phyloP scores from a whole-genome alignment of 64 coral and sea anemone genomes.

The Hydrozoanthus tunicans region DNA sequence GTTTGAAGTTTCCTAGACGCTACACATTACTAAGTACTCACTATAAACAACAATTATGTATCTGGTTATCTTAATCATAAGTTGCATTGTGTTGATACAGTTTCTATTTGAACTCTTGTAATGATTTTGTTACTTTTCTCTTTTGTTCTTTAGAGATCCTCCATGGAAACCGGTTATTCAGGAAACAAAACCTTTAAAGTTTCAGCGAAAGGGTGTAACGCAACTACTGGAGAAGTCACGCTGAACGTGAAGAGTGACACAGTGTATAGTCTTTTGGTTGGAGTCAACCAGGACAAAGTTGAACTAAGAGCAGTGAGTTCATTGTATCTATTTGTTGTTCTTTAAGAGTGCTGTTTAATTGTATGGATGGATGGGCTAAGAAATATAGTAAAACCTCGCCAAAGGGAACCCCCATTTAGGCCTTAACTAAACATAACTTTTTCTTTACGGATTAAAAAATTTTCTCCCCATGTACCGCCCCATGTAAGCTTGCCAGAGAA shows the following conservation, averaged over 20 bases:
- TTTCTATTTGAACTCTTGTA: no score
- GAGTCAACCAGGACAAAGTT: neutral
- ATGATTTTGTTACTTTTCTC: neutral
- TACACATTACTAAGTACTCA: no score
- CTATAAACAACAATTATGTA: no score
- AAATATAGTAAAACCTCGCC: neutral
- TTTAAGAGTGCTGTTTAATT: neutral
- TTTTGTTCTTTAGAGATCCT: slow-evolving; percentile 1
- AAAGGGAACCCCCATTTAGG: neutral
- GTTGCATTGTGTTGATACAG: no score
- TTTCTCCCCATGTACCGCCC: no score
- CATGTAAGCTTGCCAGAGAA: no score
- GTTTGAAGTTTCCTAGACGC: no score
- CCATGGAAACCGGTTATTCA: slow-evolving; percentile 24
- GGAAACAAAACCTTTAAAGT: slow-evolving; percentile 26
- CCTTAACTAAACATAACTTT: no score
- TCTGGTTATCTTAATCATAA: no score
- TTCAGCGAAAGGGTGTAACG: slow-evolving; percentile 31
- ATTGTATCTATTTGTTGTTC: neutral
- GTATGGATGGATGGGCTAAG: neutral
- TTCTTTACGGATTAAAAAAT: no score
- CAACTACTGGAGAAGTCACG: slow-evolving; percentile 25
- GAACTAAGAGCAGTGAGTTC: slow-evolving; percentile 21
- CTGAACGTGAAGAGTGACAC: slow-evolving; percentile 3
- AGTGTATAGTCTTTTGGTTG: slow-evolving; percentile 38